These are phyloP conservation scores for Mungos mungo DNA, from an alignment of 2,113 vertebrate genomes.

Conservation along the genomic window DNA sequence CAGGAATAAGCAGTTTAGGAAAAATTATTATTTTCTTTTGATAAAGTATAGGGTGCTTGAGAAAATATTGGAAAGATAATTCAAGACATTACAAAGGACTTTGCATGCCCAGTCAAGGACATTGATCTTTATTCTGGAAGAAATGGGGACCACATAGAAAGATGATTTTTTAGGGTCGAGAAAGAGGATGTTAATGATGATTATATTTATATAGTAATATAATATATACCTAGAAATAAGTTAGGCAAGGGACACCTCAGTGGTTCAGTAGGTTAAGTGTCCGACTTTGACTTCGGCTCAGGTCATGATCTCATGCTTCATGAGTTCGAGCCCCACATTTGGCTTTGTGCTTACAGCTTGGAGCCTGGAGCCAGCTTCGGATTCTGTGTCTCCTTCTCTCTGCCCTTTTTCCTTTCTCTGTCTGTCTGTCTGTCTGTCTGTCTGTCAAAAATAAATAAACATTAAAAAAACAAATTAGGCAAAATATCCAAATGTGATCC, in stretches of 20 bases:
- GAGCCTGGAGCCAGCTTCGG: no score
- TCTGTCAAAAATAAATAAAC: no score
- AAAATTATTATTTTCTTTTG: background rate
- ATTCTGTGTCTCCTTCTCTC: no score
- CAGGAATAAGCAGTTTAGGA: background rate
- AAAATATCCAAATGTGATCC: background rate
- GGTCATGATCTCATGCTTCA: no score
- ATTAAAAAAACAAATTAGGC: background rate
- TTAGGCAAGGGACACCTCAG: background rate
- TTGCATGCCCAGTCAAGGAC: background rate
- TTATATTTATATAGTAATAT: background rate
- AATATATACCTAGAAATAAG: background rate
- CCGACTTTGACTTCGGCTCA: no score
- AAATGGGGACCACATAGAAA: background rate
- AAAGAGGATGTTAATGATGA: background rate
- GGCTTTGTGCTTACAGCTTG: no score
- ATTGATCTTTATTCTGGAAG: background rate
- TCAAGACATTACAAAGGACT: background rate
- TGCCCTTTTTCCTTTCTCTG: no score
- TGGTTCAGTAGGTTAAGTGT: no score
- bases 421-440: no score
- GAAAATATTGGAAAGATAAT: background rate
- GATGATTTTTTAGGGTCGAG: background rate
- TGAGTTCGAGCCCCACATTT: no score
- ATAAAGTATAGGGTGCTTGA: background rate